Base-by-base conservation (phyloP, 2,888 invertebrate species). In the Fragum fragum region DNA sequence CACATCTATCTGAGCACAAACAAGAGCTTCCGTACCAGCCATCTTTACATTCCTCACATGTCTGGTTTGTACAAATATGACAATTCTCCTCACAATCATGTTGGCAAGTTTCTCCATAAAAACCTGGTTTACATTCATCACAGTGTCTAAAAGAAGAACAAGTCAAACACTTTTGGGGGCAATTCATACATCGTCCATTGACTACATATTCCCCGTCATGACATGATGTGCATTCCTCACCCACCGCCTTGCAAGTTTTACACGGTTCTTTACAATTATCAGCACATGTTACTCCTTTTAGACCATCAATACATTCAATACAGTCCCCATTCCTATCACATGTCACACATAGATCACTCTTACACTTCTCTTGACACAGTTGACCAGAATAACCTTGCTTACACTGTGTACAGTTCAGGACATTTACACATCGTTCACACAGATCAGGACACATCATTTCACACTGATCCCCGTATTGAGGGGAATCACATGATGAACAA, bases 391-490 rank as follows among this genome's bases (percentile, higher is more conserved):
- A 74, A 1, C 77, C 81, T 7, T 23, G 21, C n/a, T 36, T 55
- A 61, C 85, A 85, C 28, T 75, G 26, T 29, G 79, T 85, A 74
- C 84, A 85, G 0, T 57, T 18, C 14, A 52, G 61, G 2, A 14
- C 21, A 61, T 57, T 73, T 3, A 21, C 36, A 63, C 84, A 85
- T 6, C 9, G 6, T 18, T 53, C 71, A 76, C 85, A 85, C n/a
- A 73, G 59, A 7, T n/a, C 53, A 14, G 82, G 85, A 57, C 85
- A 85, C 14, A 1, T n/a, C 1, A 55, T 26, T 18, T 75, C 52
- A 73, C 85, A 85, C 1, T 69, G 29, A 9, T 28, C 23, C 28
- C 81, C 80, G 70, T 77, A 78, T 28, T 57, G 75, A 5, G 70
- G 63, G 21, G 63, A 55, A 6, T 21, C 32, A 77, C 85, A 85